Percentiles rank a stretch among this genome's conserved stretches.
Conservation (phyloP, 2,888 invertebrate genomes). For the Mythimna albipuncta region DNA sequence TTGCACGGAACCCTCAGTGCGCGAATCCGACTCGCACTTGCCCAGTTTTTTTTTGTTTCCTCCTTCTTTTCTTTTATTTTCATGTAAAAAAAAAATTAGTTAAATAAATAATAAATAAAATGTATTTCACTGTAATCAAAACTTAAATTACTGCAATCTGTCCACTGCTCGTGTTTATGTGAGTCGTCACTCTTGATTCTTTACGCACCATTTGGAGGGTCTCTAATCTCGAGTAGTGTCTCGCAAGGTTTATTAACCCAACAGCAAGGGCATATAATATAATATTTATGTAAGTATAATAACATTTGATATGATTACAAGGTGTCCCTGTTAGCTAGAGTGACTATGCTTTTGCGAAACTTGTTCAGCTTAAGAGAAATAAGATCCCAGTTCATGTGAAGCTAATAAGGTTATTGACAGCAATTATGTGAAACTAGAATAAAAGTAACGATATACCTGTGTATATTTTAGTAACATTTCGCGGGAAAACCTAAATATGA, state of each 20-base stretch:
- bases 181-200: slow-evolving; percentile 33
- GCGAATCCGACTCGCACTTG: too few species aligned
- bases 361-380: neutral
- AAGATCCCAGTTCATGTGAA: slow-evolving; percentile 14
- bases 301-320: slow-evolving; percentile 51
- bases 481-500: neutral
- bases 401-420: slow-evolving; percentile 21
- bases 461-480: neutral
- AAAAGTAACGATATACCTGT: slow-evolving; percentile 4
- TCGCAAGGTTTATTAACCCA: slow-evolving; percentile 49
- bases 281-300: slow-evolving; percentile 56
- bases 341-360: slow-evolving; percentile 25
- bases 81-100: too few species aligned
- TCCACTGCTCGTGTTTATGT: neutral
- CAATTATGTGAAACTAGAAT: slow-evolving; percentile 9
- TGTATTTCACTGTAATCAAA: neutral
- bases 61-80: too few species aligned
- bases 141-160: slow-evolving; percentile 14
- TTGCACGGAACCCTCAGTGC: too few species aligned
- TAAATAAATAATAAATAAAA: neutral
- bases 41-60: too few species aligned
- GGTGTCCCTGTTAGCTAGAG: slow-evolving; percentile 38
- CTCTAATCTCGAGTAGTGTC: slow-evolving; percentile 58
- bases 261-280: slow-evolving; percentile 38
- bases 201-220: slow-evolving; percentile 53